Conservation (phyloP, 2,113 vertebrate genomes). For the Anas platyrhynchos region DNA sequence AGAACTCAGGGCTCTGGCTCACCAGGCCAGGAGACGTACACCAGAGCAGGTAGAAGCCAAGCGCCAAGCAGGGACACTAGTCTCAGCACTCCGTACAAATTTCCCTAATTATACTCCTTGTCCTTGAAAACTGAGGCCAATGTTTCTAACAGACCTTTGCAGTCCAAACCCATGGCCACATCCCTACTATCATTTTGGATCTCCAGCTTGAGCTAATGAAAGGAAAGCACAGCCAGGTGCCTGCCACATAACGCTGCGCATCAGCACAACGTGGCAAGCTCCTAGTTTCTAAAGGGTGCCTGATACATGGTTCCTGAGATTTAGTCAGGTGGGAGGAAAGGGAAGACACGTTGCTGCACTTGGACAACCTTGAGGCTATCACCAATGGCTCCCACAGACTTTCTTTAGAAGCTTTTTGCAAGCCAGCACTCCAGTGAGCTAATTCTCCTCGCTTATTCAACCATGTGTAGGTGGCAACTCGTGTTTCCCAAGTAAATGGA, state of each 20-base stretch:
- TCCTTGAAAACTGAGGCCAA: not conserved
- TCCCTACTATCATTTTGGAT: not conserved
- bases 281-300: not conserved
- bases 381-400: not conserved
- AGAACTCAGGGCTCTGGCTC: not conserved
- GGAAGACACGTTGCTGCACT: not conserved
- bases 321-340: not conserved
- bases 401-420: not conserved
- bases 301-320: not conserved
- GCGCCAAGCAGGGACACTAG: not conserved
- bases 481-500: not conserved
- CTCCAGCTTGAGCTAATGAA: not conserved
- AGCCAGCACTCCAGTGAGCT: not conserved
- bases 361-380: not conserved
- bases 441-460: not conserved
- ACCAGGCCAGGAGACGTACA: rapidly evolving
- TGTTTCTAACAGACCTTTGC: not conserved
- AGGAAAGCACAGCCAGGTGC: not conserved
- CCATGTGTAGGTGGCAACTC: rapidly evolving
- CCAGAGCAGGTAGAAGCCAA: not conserved
- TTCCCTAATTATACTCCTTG: not conserved
- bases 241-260: not conserved
- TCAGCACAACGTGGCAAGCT: not conserved
- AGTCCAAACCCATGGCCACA: not conserved
- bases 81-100: not conserved